Percentiles rank a stretch among this genome's conserved stretches.
phyloP scores from a whole-genome alignment of 2,797 vertebrate genomes.

The Anguilla megastoma region DNA sequence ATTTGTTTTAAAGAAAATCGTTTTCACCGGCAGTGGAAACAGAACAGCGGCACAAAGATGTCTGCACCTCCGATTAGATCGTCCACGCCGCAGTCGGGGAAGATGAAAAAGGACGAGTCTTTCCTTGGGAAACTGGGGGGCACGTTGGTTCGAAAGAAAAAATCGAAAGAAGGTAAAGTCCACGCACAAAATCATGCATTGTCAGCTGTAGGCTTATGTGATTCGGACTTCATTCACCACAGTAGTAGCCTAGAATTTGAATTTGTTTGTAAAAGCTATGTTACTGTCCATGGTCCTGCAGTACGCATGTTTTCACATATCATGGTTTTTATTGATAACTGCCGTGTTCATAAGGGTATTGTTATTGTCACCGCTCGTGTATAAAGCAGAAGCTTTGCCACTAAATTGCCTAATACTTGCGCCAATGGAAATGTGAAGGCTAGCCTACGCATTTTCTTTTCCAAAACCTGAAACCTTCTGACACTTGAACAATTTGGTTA shows the following conservation, averaged over 20 bases:
- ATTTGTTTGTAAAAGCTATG: neutral
- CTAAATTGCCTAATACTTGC: neutral
- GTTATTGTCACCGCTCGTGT: neutral
- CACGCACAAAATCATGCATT: neutral
- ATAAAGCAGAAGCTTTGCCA: neutral
- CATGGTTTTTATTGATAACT: neutral
- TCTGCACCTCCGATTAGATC: neutral
- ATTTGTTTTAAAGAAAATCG: neutral
- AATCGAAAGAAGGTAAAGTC: conserved; percentile 88
- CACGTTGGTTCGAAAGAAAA: conserved; percentile 90
- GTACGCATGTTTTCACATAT: neutral
- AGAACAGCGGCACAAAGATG: conserved; percentile 9
- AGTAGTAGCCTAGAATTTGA: neutral
- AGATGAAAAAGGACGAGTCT: conserved; percentile 88
- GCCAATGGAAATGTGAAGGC: neutral
- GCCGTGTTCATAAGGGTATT: neutral
- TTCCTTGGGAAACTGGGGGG: conserved; percentile 94
- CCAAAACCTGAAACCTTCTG: neutral
- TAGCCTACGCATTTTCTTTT: neutral
- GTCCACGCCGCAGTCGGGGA: neutral
- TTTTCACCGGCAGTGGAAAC: neutral
- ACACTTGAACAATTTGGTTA: neutral
- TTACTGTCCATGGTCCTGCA: conserved; percentile 17
- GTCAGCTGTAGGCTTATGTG: neutral
- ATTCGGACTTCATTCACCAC: neutral